Evolutionary conservation across 1,140 invertebrate genomes (phyloP).

Genomic region (Lepidurus arcticus): DNA sequence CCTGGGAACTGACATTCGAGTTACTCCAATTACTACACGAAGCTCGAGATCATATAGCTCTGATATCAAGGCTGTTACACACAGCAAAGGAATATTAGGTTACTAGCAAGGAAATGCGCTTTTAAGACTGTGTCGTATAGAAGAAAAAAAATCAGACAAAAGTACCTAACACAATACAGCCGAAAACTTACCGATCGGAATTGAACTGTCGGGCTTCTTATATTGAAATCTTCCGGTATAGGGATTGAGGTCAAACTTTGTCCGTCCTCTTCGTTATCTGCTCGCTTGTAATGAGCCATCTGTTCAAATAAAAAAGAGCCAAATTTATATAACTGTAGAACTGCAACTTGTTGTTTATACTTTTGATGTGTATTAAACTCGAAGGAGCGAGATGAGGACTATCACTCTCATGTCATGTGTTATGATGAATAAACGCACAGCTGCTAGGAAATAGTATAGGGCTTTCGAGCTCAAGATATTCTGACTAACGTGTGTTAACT

Average conservation of each 20-base stretch:
- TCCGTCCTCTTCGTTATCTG: background rate
- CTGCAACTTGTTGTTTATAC: too few relatives aligned
- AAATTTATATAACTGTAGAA: background rate
- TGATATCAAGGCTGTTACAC: background rate
- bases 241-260: constrained; percentile 9
- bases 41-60: background rate
- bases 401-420: background rate
- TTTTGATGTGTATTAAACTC: background rate
- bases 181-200: constrained; percentile 1
- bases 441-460: background rate
- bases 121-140: background rate
- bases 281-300: constrained; percentile 3
- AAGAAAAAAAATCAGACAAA: background rate
- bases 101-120: background rate
- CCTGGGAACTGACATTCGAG: constrained; percentile 18
- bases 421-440: background rate
- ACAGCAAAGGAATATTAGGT: background rate
- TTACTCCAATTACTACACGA: constrained; percentile 5
- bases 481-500: background rate
- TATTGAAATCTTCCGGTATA: background rate
- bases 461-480: background rate
- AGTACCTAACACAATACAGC: background rate
- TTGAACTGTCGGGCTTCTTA: constrained; percentile 1
- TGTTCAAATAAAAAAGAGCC: background rate
- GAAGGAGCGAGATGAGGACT: background rate